These are phyloP conservation scores for Trachymyrmex cornetzi DNA, from an alignment of 1,140 invertebrate genomes.

Conservation along the genomic window DNA sequence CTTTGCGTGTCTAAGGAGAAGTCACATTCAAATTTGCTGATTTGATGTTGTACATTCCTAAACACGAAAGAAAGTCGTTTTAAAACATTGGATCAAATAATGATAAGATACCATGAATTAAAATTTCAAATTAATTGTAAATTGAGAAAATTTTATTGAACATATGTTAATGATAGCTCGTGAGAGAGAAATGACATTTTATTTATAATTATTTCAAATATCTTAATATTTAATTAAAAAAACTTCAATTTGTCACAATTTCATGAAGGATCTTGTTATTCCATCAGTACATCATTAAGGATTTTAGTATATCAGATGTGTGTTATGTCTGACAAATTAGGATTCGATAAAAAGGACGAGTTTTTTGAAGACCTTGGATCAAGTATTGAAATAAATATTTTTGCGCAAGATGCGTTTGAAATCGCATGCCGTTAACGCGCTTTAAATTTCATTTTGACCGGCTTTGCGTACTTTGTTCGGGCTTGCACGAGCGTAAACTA, in stretches of 20 bases:
- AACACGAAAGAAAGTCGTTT: too few species aligned
- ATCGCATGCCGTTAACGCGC: neutral
- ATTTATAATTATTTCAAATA: neutral
- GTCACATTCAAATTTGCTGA: too few species aligned
- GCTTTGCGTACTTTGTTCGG: constrained; percentile 11
- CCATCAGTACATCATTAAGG: neutral
- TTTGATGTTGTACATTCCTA: too few species aligned
- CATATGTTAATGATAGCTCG: too few species aligned
- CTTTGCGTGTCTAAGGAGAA: too few species aligned
- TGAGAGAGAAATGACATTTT: too few species aligned
- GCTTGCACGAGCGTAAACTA: constrained; percentile 40
- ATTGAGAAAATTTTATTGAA: too few species aligned
- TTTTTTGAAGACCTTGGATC: neutral
- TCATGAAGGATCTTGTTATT: neutral
- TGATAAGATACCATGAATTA: too few species aligned
- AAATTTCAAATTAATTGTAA: too few species aligned
- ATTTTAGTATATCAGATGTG: neutral
- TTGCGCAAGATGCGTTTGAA: neutral
- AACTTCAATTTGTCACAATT: neutral
- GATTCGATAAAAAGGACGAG: neutral
- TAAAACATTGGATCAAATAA: too few species aligned
- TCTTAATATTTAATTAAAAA: neutral
- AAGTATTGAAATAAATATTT: neutral
- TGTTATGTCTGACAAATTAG: neutral
- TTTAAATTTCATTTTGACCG: constrained; percentile 3